Evolutionary conservation across 2,888 invertebrate genomes (phyloP).

Genomic region (Hyppa rectilinea): DNA sequence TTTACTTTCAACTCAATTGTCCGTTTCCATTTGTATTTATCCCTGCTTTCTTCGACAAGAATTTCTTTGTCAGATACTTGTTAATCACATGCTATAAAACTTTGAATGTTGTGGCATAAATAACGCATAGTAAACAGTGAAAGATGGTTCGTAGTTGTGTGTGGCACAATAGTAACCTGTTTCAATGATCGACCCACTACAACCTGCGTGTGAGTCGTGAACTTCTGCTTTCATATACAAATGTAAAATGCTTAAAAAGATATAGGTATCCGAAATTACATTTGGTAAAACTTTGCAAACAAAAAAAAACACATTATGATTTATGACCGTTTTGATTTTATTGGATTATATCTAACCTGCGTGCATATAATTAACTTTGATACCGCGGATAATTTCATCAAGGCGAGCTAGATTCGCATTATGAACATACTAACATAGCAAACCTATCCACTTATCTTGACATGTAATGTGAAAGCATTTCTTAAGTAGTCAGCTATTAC

Average conservation of each 20-base stretch:
- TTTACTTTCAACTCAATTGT: slow-evolving; percentile 39
- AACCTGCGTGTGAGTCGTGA: not conserved
- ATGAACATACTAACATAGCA: slow-evolving; percentile 17
- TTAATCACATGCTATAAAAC: slow-evolving; percentile 22
- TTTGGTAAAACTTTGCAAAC: not conserved
- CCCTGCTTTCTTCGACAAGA: slow-evolving; percentile 27
- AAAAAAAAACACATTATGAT: slow-evolving; percentile 3
- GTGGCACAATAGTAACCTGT: slow-evolving; percentile 42
- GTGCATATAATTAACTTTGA: slow-evolving; percentile 19
- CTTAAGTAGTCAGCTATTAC: slow-evolving; percentile 40
- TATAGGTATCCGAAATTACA: too few relatives aligned
- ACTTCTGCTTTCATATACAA: slow-evolving; percentile 24
- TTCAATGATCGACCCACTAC: slow-evolving; percentile 19
- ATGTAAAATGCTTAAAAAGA: not conserved
- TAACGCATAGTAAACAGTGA: slow-evolving; percentile 5
- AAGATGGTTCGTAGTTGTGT: slow-evolving; percentile 17
- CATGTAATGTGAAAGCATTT: slow-evolving; percentile 58
- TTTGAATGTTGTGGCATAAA: not conserved
- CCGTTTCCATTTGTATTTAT: slow-evolving; percentile 5
- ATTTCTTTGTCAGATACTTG: slow-evolving; percentile 20
- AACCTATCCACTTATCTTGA: not conserved
- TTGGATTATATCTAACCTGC: not conserved
- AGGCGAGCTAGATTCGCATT: slow-evolving; percentile 11
- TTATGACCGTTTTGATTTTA: not conserved
- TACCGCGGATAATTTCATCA: not conserved